A percentile compares a stretch with the other conserved stretches of the same genome.
These are phyloP conservation scores for Meloidogyne hapla DNA, from an alignment of 1,140 invertebrate genomes.

Conservation along the genomic window DNA sequence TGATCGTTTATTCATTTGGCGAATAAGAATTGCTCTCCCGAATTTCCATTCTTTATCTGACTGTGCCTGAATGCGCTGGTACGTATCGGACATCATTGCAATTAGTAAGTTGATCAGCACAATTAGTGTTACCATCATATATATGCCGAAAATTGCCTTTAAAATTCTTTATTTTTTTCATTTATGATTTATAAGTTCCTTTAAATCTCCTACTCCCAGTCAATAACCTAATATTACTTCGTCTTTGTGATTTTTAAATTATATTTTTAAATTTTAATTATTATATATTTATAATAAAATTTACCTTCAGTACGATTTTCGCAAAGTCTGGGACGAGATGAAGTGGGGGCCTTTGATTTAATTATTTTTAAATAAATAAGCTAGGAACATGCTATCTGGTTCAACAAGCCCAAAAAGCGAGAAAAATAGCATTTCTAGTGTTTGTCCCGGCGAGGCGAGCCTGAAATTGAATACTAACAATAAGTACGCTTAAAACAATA, in stretches of 20 bases:
- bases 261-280: no score
- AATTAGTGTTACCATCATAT: constrained; percentile 94
- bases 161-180: no score
- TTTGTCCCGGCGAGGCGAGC: constrained; percentile 73
- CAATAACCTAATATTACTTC: no score
- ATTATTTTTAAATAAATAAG: background rate
- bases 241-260: no score
- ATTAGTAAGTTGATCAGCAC: constrained; percentile 67
- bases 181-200: no score
- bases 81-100: constrained; percentile 98
- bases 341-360: constrained; percentile 64
- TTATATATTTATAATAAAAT: no score
- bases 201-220: no score
- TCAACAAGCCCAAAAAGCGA: constrained; percentile 93
- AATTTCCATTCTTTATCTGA: constrained; percentile 99
- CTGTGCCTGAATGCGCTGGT: constrained; percentile 94
- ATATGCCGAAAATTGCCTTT: constrained; percentile 79
- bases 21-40: constrained; percentile 92
- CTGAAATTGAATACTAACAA: background rate
- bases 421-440: constrained; percentile 94
- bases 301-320: constrained; percentile 68
- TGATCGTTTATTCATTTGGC: constrained; percentile 96
- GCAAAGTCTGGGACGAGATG: constrained; percentile 68
- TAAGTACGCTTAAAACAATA: background rate
- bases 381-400: constrained; percentile 70